Base-by-base conservation (phyloP, 2,797 vertebrate species). In the Sebastes kiyomatsui region DNA sequence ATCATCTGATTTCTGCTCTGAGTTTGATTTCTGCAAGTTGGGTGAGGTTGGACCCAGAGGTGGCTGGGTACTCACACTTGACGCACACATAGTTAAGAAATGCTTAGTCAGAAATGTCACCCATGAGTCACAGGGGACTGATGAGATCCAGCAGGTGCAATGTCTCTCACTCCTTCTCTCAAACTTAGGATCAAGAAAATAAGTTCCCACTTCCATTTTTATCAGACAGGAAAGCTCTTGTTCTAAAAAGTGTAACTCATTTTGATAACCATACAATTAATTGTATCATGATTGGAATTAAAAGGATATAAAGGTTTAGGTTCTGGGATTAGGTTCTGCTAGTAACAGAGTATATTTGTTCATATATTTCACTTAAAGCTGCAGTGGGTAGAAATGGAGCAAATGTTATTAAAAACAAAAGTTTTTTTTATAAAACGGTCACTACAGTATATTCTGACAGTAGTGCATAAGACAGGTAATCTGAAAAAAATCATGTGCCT, bases 111-210 rank as follows among this genome's bases (percentile, higher is more conserved):
- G 7, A 70, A 46, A 62, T 75, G 58, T 72, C 75, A 42, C 14
- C 8, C 10, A 16, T 58, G 61, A 74, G 25, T 78, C 75, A 78
- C 2, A 2, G 2, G 7, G 35, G 22, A 72, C 30, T 42, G 73
- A 58, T 59, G 73, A 66, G 56, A 27, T 28, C 58, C 33, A 72
- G 69, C 69, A 72, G 67, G 70, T 71, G 28, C 22, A 22, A 66
- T 22, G 42, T 74, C n/a, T 79, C 79, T 82, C 67, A 61, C 72
- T 25, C 27, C 56, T 46, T 30, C 10, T 38, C 23, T 54, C 22
- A 84, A 66, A 72, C 52, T 52, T 18, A 2, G 6, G 16, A 13
- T 82, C 13, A 4, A 67, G 42, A 25, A 52, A 54, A 20, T 25
- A 20, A 33, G 38, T 23, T 30, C 6, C 18, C 9, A 76, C 46